Evolutionary conservation across 2,797 vertebrate species (phyloP), one percentile per base, ranked within the genome.

Genomic region (Catostomus latipinnis): DNA sequence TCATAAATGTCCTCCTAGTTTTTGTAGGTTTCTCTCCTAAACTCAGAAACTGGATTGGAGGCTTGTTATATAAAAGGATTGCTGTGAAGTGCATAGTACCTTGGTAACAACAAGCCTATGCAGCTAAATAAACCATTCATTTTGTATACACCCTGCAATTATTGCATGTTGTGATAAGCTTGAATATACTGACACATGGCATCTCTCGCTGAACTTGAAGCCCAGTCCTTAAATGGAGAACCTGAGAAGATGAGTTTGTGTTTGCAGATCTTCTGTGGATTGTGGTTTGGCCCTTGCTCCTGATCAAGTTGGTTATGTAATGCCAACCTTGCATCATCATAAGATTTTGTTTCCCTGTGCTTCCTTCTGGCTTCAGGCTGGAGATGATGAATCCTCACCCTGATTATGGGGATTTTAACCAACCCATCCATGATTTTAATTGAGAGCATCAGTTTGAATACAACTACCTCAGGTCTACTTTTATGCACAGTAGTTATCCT

Each of bases 291-390:
- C 72, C 43, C 46, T 11, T 61, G 74, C 82, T 85, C 80, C 86
- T 83, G 70, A 86, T 89, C 82, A 78, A 66, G 85, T 82, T 10
- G 56, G 74, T 82, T 74, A 73, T 78, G 86, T 83, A 89, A 88
- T 88, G 81, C 72, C 74, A 86, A 79, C 74, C 81, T 72, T 63
- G 82, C 61, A 58, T 80, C 87, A 90, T 90, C 89, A 88, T 83
- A 85, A 87, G 67, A 56, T 43, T 46, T 13, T 86, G 85, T 86
- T 89, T 93, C 88, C 89, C 91, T 90, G 78, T 13, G 86, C 69
- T 69, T 82, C 87, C 84, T 90, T 87, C 90, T 91, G 91, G 88
- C 88, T 61, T 68, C 34, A 34, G 34, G 34, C 34, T 87, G 86
- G 8, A 12, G 67, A 13, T 13, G 49, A 68, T 12, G 0, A 18